A percentile compares a stretch with the other conserved stretches of the same genome.
Conservation (phyloP, 1,140 invertebrate species). For the Marisa cornuarietis region DNA sequence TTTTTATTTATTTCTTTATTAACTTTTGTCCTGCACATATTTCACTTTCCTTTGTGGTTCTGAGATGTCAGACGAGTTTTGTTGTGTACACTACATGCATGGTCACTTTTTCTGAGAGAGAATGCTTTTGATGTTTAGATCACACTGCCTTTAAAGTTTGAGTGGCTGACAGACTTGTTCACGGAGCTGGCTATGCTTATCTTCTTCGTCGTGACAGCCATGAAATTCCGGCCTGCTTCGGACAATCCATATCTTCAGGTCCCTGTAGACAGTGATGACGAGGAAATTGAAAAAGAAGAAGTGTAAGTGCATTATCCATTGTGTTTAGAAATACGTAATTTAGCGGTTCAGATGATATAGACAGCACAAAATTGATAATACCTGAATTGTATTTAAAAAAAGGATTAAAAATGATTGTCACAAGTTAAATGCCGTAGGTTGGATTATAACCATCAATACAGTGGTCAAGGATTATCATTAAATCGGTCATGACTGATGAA, state of each 20-base stretch:
- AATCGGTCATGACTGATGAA: too few relatives aligned
- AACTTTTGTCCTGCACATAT: too few relatives aligned
- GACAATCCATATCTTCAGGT: constrained; percentile 96
- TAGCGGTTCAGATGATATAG: not conserved
- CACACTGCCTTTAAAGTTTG: constrained; percentile 95
- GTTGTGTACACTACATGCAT: too few relatives aligned
- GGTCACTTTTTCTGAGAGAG: too few relatives aligned
- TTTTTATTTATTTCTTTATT: too few relatives aligned
- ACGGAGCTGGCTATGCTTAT: constrained; percentile 92
- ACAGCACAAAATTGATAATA: not conserved
- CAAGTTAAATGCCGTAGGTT: not conserved
- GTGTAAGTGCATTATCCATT: constrained; percentile 64
- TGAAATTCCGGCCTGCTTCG: constrained; percentile 93
- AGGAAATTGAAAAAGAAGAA: constrained; percentile 81
- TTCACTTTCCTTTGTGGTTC: too few relatives aligned
- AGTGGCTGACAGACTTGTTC: constrained; percentile 97
- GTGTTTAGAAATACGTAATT: too few relatives aligned
- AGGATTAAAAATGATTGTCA: too few relatives aligned
- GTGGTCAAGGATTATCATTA: not conserved
- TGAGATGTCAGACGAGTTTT: too few relatives aligned
- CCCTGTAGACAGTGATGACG: constrained; percentile 76
- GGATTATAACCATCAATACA: not conserved
- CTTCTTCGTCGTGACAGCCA: constrained; percentile 97
- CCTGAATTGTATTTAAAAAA: too few relatives aligned
- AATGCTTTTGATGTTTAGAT: constrained; percentile 71